Base-by-base conservation (phyloP, 1,140 invertebrate genomes). In the Ericerus pela region DNA sequence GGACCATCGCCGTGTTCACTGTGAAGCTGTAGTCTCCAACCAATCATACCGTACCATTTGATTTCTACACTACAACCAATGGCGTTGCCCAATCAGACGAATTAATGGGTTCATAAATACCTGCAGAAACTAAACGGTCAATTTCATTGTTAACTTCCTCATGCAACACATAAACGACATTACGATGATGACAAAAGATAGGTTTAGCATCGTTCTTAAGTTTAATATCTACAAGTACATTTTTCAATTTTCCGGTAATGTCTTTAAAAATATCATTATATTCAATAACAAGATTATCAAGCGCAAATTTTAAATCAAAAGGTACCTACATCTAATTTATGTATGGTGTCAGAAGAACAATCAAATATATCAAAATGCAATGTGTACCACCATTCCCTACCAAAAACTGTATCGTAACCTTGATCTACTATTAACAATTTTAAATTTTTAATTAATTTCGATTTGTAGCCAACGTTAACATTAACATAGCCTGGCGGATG, bases 1-100 rank as follows among this genome's bases (percentile, higher is more conserved):
- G 36, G 16, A 41, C 37, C 31, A 53, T 29, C 8, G 26, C 33
- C 14, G 10, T 16, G 29, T 73, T 75, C 3, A 75, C 53, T 5
- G 70, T 72, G 1, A 64, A 60, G 55, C 70, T 70, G 64, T 71
- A 76, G 63, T 78, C 74, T 1, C 64, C 67, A 61, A 72, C 74
- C 26, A 77, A 64, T 18, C 74, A 57, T 27, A 70, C 59, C n/a
- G 62, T 59, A 11, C 69, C 70, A 60, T 76, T 63, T 1, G 64
- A 47, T 57, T 77, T 77, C 16, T 64, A 28, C 0, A 75, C 69
- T 2, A 69, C 62, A 0, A 77, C 74, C 5, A 77, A 60, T 0
- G 72, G 73, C 3, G 73, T 69, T 8, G 69, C 72, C 74, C 73
- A 77, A 38, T 72, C 66, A 16, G 66, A 68, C 57, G 60, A 58